Evolutionary conservation across 2,113 vertebrate genomes (phyloP).

Genomic region (Myiopsitta monachus): DNA sequence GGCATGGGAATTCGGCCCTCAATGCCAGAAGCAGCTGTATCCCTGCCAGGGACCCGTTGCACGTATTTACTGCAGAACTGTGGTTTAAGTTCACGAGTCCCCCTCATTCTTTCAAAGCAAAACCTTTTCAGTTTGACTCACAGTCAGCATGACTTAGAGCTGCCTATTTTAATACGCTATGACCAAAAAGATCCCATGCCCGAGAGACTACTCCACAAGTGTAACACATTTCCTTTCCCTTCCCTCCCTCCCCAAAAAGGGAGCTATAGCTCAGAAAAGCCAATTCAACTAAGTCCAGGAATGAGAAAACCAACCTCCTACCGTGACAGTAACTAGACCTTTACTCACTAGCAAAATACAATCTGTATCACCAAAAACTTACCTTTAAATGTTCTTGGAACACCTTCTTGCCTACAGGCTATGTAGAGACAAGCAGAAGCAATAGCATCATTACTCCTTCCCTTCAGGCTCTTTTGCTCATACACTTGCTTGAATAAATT

Average conservation of each 20-base stretch:
- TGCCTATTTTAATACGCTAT: background rate
- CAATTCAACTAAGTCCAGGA: background rate
- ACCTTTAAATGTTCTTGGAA: slow-evolving; percentile 99
- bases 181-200: background rate
- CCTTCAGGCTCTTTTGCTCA: slow-evolving; percentile 98
- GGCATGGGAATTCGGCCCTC: background rate
- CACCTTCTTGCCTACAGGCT: slow-evolving; percentile 96
- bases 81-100: background rate
- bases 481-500: slow-evolving; percentile 99
- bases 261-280: background rate
- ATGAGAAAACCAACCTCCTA: background rate
- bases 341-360: background rate
- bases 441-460: slow-evolving; percentile 96
- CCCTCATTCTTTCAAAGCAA: background rate
- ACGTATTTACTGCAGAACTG: background rate
- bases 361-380: slow-evolving; percentile 13
- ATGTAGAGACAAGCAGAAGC: slow-evolving; percentile 99
- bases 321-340: background rate
- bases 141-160: background rate
- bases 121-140: background rate
- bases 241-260: background rate
- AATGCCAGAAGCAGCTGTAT: background rate
- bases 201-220: background rate
- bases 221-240: background rate
- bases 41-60: background rate